phyloP scores from a whole-genome alignment of 2,797 vertebrate genomes.

The Phoebastria nigripes region DNA sequence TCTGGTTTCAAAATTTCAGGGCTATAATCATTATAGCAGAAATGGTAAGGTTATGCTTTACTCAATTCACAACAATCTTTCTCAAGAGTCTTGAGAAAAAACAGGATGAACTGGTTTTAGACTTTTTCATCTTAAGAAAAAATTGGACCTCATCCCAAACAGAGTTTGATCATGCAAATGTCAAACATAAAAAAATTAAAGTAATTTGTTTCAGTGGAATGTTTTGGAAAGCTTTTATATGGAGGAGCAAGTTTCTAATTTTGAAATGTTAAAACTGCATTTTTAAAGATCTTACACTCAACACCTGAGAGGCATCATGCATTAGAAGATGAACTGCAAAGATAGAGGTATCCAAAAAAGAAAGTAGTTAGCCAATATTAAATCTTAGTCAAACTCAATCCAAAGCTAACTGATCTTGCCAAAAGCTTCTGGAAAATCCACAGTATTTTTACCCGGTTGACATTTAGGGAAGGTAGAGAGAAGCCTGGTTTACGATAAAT shows the following conservation, averaged over 20 bases:
- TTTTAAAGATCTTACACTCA: background rate
- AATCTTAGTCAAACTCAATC: background rate
- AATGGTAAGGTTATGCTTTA: background rate
- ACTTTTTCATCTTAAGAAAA: background rate
- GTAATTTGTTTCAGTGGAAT: background rate
- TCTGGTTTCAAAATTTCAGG: background rate
- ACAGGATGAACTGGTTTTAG: background rate
- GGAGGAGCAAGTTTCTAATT: background rate
- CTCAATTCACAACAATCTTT: background rate
- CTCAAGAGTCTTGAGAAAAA: background rate
- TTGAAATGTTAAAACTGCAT: background rate
- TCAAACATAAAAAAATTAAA: background rate
- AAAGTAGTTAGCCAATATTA: background rate
- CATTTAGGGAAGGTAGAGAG: background rate
- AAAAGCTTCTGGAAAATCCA: background rate
- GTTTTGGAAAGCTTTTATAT: background rate
- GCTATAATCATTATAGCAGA: background rate
- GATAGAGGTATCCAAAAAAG: background rate
- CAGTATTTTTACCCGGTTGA: background rate
- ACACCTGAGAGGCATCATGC: background rate
- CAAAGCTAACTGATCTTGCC: background rate
- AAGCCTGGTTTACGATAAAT: background rate
- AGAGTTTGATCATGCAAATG: background rate
- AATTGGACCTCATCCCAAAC: background rate
- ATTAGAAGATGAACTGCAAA: background rate